A percentile compares a stretch with the other conserved stretches of the same genome.
Evolutionary conservation across 2,797 vertebrate genomes (phyloP).

Genomic region (Brachyrhaphis roseni): DNA sequence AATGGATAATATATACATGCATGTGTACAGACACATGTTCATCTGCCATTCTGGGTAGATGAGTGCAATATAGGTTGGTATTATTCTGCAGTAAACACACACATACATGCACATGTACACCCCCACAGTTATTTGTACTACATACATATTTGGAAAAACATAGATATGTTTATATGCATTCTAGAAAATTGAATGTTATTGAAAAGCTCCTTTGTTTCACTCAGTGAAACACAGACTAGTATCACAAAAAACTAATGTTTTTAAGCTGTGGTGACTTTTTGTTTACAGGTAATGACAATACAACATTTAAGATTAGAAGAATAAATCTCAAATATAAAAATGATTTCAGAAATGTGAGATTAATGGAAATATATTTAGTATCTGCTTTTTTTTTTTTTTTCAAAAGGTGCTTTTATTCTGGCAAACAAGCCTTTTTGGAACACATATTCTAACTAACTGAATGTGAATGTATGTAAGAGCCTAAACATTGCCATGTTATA

Average conservation of each 20-base stretch:
- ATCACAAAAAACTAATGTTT: neutral
- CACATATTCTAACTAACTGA: neutral
- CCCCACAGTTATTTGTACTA: neutral
- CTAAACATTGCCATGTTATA: slow-evolving; percentile 6
- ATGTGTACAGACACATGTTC: slow-evolving; percentile 13
- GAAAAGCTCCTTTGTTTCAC: neutral
- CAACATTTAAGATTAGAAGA: neutral
- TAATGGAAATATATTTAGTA: neutral
- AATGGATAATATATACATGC: slow-evolving; percentile 6
- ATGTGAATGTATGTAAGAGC: neutral
- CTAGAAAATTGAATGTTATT: neutral
- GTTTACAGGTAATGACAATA: neutral
- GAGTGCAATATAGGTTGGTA: neutral
- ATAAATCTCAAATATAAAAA: neutral
- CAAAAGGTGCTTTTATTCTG: neutral
- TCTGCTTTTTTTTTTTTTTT: neutral
- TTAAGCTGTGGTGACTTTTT: neutral
- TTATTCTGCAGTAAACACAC: neutral
- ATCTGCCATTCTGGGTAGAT: slow-evolving; percentile 8
- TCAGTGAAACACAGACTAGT: neutral
- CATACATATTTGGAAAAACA: neutral
- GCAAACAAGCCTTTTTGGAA: neutral
- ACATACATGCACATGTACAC: neutral
- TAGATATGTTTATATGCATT: neutral
- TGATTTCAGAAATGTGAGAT: neutral